These are phyloP conservation scores for Cephus pulcher DNA, from an alignment of 2,888 invertebrate genomes.

Conservation along the genomic window DNA sequence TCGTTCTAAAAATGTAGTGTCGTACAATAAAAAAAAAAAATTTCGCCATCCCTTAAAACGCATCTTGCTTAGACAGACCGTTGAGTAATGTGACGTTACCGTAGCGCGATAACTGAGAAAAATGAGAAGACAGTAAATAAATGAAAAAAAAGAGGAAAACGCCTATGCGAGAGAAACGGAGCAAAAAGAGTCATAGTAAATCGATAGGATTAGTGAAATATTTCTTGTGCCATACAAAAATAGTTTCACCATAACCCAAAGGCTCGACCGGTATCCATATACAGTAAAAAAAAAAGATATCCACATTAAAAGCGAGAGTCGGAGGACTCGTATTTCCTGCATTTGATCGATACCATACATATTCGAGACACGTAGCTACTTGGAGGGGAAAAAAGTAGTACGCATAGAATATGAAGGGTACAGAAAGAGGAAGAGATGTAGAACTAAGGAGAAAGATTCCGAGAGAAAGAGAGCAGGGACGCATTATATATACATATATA, in stretches of 20 bases:
- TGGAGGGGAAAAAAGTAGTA: not conserved
- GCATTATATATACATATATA: not conserved
- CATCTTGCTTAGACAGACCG: no score
- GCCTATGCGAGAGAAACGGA: no score
- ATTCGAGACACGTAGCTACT: not conserved
- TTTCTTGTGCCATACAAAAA: not conserved
- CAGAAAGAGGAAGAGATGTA: no score
- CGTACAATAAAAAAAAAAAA: not conserved
- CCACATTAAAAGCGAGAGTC: not conserved
- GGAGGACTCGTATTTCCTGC: not conserved
- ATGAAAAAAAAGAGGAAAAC: no score
- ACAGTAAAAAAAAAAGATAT: not conserved
- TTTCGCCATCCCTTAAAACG: no score
- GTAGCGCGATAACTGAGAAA: no score
- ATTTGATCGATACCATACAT: not conserved
- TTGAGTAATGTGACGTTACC: no score
- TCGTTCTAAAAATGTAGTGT: not conserved
- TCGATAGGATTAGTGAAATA: no score
- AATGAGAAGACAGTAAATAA: no score
- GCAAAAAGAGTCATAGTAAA: no score
- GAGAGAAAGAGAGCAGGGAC: not conserved
- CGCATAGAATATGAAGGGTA: no score
- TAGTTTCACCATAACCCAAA: not conserved
- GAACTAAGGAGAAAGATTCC: not conserved
- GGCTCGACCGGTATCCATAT: not conserved